Evolutionary conservation across 2,797 vertebrate species (phyloP), one percentile per base, ranked within the genome.

Genomic region (Xerus rutilus): DNA sequence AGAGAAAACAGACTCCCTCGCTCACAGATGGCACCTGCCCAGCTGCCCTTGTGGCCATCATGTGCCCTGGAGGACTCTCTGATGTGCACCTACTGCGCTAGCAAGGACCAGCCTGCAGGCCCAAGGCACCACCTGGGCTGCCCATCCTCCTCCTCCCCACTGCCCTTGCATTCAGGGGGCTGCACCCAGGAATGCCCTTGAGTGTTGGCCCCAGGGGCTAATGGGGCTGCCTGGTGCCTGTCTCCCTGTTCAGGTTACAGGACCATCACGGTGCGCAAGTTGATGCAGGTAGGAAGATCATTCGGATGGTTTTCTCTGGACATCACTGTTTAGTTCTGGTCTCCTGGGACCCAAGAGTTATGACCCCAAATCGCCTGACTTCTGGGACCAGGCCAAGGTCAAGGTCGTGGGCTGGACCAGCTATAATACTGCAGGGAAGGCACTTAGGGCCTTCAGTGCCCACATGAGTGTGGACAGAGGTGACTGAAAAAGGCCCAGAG

Each of bases 221-320:
- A 43, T 5, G 4, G n/a, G 67, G 89, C 15, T 9, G 95, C 96
- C 35, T n/a, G n/a, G 32, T 17, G 21, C 81, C 52, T 83, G 25
- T 76, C 73, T 78, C 94, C 47, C 93, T 39, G 92, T 92, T 11
- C 96, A 99, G 99, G 99, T 69, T 99, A 99, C 81, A 99, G 99
- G 97, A 99, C 99, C 1, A 98, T 99, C 94, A 98, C 98, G 0
- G 99, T 99, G 91, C 99, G 99, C 96, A 99, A 99, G 87, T 96
- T 99, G 83, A 99, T 99, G 99, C 99, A 99, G 99, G 99, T 99
- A 98, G 85, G 97, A 79, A 45, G 76, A 78, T 1, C 69, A 59
- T 7, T 25, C 18, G 25, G 0, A 4, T 0, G 5, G 10, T n/a
- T 12, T 17, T 52, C 35, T 85, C 43, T 35, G 17, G 32, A 54